Percentiles rank a stretch among this genome's conserved stretches.
Evolutionary conservation across 2,888 invertebrate species (phyloP).

Genomic region (Pristionchus mayeri): DNA sequence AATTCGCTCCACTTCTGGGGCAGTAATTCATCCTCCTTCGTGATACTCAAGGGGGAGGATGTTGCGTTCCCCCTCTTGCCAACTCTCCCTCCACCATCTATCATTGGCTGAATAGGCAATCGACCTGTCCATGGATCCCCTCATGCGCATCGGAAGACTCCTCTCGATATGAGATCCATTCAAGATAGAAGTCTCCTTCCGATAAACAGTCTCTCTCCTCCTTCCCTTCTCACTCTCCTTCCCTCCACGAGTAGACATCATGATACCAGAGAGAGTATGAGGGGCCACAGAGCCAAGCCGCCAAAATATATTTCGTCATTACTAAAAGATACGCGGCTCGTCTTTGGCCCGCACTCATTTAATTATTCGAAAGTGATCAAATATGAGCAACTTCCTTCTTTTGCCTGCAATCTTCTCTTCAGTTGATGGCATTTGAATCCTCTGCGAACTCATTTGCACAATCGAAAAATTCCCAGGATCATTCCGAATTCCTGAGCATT

Average conservation of each 20-base stretch:
- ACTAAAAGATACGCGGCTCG: constrained; percentile 9
- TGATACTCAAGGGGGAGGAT: not conserved
- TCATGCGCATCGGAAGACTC: constrained; percentile 10
- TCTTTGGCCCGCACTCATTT: constrained; percentile 19
- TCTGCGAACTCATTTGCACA: not conserved
- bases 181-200: not conserved
- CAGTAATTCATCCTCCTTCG: too few species aligned
- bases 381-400: not conserved
- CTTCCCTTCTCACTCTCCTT: not conserved
- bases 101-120: constrained; percentile 11
- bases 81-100: constrained; percentile 12
- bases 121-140: constrained; percentile 3
- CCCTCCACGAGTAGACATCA: not conserved
- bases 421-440: not conserved
- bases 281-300: constrained; percentile 1
- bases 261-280: not conserved
- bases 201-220: not conserved
- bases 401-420: not conserved
- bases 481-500: not conserved
- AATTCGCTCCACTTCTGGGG: too few species aligned
- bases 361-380: constrained; percentile 4
- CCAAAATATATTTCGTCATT: constrained; percentile 30
- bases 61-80: not conserved
- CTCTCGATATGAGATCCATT: constrained; percentile 24
- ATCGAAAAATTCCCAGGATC: not conserved